Evolutionary conservation across 53 echinoderm and acorn worm species (phyloP).

Genomic region (Patiria pectinifera): DNA sequence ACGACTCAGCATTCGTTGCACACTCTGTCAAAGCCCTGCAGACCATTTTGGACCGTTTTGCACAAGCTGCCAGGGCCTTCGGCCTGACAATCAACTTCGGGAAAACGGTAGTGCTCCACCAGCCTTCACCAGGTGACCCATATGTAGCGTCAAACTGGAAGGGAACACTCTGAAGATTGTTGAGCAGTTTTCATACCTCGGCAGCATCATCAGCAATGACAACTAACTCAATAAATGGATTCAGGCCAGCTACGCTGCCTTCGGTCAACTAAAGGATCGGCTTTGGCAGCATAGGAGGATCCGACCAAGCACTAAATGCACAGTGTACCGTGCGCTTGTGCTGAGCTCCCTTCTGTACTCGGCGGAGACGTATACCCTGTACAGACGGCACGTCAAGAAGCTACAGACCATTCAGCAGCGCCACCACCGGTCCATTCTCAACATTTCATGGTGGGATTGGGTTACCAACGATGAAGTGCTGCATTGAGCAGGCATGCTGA

Average conservation of each 20-base stretch:
- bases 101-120: neutral
- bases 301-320: slow-evolving; percentile 37
- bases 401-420: too few relatives aligned
- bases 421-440: slow-evolving; percentile 48
- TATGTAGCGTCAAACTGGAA: neutral
- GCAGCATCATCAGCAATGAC: slow-evolving; percentile 14
- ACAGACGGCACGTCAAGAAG: too few relatives aligned
- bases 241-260: slow-evolving; percentile 55
- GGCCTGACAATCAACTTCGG: slow-evolving; percentile 45
- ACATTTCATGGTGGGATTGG: slow-evolving; percentile 48
- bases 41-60: neutral
- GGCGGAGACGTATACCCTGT: too few relatives aligned
- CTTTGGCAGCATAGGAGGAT: slow-evolving; percentile 57
- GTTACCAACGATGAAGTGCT: slow-evolving; percentile 68
- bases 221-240: slow-evolving; percentile 30
- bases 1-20: slow-evolving; percentile 41
- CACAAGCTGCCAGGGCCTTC: too few relatives aligned
- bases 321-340: slow-evolving; percentile 38
- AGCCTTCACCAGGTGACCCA: slow-evolving; percentile 1
- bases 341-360: too few relatives aligned
- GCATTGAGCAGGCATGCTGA: slow-evolving; percentile 33
- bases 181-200: slow-evolving; percentile 22
- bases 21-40: neutral
- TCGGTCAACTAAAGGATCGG: slow-evolving; percentile 48
- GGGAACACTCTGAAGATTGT: neutral